Evolutionary conservation across 2,113 vertebrate species (phyloP), one percentile per base, ranked within the genome.

Genomic region (Corythornis madagascariensis): DNA sequence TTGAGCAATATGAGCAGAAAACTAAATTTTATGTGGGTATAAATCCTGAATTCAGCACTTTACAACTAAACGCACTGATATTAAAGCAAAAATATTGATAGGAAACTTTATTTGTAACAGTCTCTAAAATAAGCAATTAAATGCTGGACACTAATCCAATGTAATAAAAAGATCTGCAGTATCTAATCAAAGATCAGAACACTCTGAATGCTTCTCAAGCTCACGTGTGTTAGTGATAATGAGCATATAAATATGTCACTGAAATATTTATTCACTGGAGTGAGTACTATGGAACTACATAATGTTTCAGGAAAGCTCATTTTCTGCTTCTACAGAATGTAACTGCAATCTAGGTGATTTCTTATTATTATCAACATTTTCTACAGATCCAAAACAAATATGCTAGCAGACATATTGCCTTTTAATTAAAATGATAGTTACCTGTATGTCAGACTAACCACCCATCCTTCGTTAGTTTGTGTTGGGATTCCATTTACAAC

Each of bases 361-460:
- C 33, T 82, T 79, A 25, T 38, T 59, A 61, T 10, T 7, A 7
- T 66, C 47, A 66, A 19, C 14, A 31, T 60, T 80, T 73, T 70
- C 28, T 40, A 43, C 24, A 70, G 5, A 38, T 72, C 5, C 35
- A 59, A 87, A 70, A 5, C 2, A 7, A 83, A 33, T 66, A 73
- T 38, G 12, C 9, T 42, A 24, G n/a, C 24, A 82, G 17, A 29
- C 3, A 7, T 9, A 55, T 28, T 91, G n/a, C 14, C 28, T 29
- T 65, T 81, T 64, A 79, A 73, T 70, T 50, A 59, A 91, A 83
- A n/a, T 66, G 61, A 93, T 93, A 89, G 25, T 96, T 98, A 99
- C 99, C 99, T 99, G 98, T 98, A 98, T 80, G 98, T 98, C 97
- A 99, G 98, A 98, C 99, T 99, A 97, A 99, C 99, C 99, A 99